Percentiles rank a stretch among this genome's conserved stretches.
phyloP scores from a whole-genome alignment of 2,113 vertebrate genomes.

The Chionodraco myersi region DNA sequence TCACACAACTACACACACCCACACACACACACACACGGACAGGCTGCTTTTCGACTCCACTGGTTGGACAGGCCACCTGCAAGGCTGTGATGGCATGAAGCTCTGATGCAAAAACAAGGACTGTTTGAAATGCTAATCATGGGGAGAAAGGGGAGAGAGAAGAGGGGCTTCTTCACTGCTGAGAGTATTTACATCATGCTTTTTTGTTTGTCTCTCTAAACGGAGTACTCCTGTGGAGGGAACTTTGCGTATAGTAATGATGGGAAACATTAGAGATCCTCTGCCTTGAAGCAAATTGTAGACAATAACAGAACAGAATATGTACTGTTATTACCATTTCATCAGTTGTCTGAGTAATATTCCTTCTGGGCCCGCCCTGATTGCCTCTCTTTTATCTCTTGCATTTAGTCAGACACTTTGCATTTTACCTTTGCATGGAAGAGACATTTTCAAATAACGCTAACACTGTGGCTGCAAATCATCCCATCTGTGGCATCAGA shows the following conservation, averaged over 20 bases:
- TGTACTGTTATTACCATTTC: conserved; percentile 64
- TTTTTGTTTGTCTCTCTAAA: conserved; percentile 78
- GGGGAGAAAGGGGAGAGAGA: conserved; percentile 53
- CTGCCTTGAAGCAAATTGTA: conserved; percentile 61
- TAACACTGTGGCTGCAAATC: conserved; percentile 32
- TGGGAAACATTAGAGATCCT: conserved; percentile 58
- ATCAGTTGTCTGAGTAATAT: conserved; percentile 64
- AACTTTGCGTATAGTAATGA: conserved; percentile 62
- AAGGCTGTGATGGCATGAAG: conserved; percentile 72
- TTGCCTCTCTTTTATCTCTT: conserved; percentile 57
- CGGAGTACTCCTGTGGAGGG: conserved; percentile 70
- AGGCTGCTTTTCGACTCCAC: conserved; percentile 59
- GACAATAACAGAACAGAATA: conserved; percentile 47
- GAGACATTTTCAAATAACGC: conserved; percentile 46
- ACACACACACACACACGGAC: background rate
- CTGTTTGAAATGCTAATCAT: conserved; percentile 84
- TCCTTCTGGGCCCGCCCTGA: conserved; percentile 36
- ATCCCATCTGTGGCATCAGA: conserved; percentile 28
- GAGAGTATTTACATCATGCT: conserved; percentile 77
- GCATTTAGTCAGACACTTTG: conserved; percentile 49
- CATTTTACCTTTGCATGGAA: conserved; percentile 47
- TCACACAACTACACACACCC: background rate
- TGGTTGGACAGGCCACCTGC: conserved; percentile 79
- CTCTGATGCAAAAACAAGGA: conserved; percentile 77
- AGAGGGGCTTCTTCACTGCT: conserved; percentile 68